Evolutionary conservation across 1,140 invertebrate genomes (phyloP), one percentile per base, ranked within the genome.

Genomic region (Thereuonema tuberculata): DNA sequence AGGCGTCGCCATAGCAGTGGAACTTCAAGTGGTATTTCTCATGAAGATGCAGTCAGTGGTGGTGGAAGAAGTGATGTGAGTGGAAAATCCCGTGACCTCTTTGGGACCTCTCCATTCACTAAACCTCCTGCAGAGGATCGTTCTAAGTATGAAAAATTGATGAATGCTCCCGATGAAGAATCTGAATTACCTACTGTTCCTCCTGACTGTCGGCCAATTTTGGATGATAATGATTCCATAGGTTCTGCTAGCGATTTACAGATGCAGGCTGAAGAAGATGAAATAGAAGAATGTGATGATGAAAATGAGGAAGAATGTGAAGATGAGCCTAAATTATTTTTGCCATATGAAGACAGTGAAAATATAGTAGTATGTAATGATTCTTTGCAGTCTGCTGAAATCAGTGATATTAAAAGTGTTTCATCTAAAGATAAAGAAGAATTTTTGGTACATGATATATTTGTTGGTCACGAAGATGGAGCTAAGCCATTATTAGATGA

Each of bases 91-190:
- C 50, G 63, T 24, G 62, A 65, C 24, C n/a, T 65, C 1, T 62
- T 65, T 56, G 49, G 60, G 21, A 54, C 65, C 28, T 76, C 77
- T 1, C 74, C 75, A 1, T 85, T 84, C 65, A 79, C 82, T 0
- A 78, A 79, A 62, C 76, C 80, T 0, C 84, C 84, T 0, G 63
- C 82, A 0, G 84, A 87, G 64, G 83, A 87, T 71, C 75, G 84
- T 15, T 85, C 84, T n/a, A 87, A 86, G 64, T 87, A 87, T 66
- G 84, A 86, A 64, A 87, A 87, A 67, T 70, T 87, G n/a, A 26
- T 64, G 21, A 52, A 65, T 50, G 62, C 62, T 56, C 64, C 68
- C n/a, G 64, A 66, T 24, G 67, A 67, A 27, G 62, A 64, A 46
- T 76, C 80, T 58, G 76, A 65, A 55, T 65, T 67, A 52, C 65